These are phyloP conservation scores for Physeter macrocephalus DNA, from an alignment of 2,113 vertebrate genomes.

Conservation along the genomic window DNA sequence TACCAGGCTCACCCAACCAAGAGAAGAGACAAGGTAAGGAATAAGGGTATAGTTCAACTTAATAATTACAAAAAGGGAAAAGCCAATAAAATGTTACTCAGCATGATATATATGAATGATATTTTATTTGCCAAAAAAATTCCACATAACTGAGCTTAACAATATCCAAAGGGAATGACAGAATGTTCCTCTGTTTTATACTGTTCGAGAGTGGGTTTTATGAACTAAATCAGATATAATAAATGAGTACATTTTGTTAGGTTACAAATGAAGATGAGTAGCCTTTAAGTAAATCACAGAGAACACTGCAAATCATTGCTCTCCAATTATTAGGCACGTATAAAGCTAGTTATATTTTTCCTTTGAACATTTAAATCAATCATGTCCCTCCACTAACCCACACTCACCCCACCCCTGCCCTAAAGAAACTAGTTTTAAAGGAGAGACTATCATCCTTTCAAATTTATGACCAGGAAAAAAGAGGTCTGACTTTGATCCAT, in stretches of 20 bases:
- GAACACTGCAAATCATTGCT: not conserved
- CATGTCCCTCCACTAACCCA: not conserved
- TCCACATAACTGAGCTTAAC: not conserved
- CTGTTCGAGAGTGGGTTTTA: constrained; percentile 10
- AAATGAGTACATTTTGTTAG: constrained; percentile 3
- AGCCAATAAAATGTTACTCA: not conserved
- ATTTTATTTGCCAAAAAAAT: not conserved
- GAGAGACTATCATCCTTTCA: not conserved
- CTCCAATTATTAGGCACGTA: not conserved
- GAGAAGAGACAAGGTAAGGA: not conserved
- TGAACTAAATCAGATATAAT: not conserved
- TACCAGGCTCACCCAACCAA: not conserved
- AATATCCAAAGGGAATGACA: not conserved
- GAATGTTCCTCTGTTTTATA: not conserved
- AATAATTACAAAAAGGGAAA: not conserved
- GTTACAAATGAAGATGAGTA: not conserved
- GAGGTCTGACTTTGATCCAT: constrained; percentile 43
- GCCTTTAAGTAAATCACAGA: not conserved
- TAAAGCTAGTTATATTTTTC: not conserved
- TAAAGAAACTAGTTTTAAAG: constrained; percentile 17
- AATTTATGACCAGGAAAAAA: constrained; percentile 41
- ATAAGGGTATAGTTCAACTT: not conserved
- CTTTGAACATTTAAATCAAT: constrained; percentile 1
- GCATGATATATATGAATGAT: not conserved
- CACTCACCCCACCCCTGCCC: not conserved